Conservation (phyloP, 2,113 vertebrate species). For the Myotis davidii region DNA sequence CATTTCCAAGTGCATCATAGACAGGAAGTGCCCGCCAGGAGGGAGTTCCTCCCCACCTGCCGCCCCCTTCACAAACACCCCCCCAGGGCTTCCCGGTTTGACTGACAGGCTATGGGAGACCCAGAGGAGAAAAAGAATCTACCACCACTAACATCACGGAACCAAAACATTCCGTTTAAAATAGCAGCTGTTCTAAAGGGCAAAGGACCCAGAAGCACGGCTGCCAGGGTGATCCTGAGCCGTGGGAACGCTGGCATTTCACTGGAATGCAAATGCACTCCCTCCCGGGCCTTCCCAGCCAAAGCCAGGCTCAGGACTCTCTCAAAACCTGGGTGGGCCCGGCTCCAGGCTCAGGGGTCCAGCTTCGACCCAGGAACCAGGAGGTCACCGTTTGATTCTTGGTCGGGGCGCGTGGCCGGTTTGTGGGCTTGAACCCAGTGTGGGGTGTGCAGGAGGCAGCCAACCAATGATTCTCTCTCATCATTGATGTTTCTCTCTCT, state of each 20-base stretch:
- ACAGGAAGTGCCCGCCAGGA: slow-evolving; percentile 58
- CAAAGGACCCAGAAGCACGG: neutral
- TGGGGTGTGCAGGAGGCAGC: too few species aligned
- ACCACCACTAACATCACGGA: neutral
- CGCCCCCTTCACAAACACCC: slow-evolving; percentile 39
- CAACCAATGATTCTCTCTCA: too few species aligned
- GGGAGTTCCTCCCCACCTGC: slow-evolving; percentile 63
- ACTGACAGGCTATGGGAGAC: slow-evolving; percentile 44
- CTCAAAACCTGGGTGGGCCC: neutral
- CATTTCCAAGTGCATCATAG: slow-evolving; percentile 68
- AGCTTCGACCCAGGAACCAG: too few species aligned
- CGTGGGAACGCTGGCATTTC: slow-evolving; percentile 58
- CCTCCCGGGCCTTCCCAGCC: neutral
- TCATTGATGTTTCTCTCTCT: too few species aligned
- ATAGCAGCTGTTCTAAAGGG: slow-evolving; percentile 55
- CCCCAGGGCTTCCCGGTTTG: slow-evolving; percentile 42
- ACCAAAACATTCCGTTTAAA: slow-evolving; percentile 48
- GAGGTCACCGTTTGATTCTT: too few species aligned
- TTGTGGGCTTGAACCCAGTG: too few species aligned
- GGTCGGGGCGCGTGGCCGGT: too few species aligned
- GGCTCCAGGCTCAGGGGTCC: too few species aligned
- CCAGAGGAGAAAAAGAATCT: slow-evolving; percentile 52
- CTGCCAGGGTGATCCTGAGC: neutral
- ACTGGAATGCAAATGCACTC: slow-evolving; percentile 31
- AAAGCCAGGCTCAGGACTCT: slow-evolving; percentile 17